Evolutionary conservation across 2,113 vertebrate species (phyloP).

Genomic region (Sminthopsis crassicaudata): DNA sequence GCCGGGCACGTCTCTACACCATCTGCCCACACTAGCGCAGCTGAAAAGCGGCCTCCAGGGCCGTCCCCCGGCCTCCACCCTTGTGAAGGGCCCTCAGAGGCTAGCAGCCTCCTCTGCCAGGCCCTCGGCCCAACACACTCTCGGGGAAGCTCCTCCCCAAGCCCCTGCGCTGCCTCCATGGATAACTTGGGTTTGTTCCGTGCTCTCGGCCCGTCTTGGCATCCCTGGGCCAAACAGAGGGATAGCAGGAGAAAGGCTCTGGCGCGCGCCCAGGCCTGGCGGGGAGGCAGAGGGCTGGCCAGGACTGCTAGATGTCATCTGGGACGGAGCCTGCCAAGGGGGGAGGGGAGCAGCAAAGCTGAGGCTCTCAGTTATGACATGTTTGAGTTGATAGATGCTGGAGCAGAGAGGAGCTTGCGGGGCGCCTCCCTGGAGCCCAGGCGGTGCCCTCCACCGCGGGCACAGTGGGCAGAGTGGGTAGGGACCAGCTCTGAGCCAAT

Average conservation of each 20-base stretch:
- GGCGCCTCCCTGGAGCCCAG: conserved; percentile 66
- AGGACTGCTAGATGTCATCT: conserved; percentile 76
- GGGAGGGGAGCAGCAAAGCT: conserved; percentile 67
- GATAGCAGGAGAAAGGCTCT: conserved; percentile 79
- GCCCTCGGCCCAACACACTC: conserved; percentile 64
- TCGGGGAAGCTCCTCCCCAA: conserved; percentile 69
- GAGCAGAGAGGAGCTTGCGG: conserved; percentile 74
- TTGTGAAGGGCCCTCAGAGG: conserved; percentile 62
- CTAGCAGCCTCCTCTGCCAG: conserved; percentile 68
- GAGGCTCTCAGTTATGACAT: conserved; percentile 79
- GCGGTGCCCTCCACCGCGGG: conserved; percentile 20
- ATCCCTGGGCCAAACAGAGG: conserved; percentile 77
- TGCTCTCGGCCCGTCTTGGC: conserved; percentile 80
- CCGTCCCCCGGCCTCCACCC: conserved; percentile 68
- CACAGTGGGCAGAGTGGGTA: too few species aligned
- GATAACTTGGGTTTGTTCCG: conserved; percentile 79
- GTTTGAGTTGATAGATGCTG: conserved; percentile 70
- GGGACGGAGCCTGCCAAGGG: conserved; percentile 72
- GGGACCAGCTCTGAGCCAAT: not conserved
- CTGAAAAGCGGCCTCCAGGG: conserved; percentile 33
- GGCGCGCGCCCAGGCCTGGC: conserved; percentile 75
- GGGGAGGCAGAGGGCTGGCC: conserved; percentile 68
- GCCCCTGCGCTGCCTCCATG: conserved; percentile 72
- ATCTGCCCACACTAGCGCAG: conserved; percentile 53
- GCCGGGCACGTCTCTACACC: conserved; percentile 20